Evolutionary conservation across 2,113 vertebrate species (phyloP), one percentile per base, ranked within the genome.

Genomic region (Macrotus californicus): DNA sequence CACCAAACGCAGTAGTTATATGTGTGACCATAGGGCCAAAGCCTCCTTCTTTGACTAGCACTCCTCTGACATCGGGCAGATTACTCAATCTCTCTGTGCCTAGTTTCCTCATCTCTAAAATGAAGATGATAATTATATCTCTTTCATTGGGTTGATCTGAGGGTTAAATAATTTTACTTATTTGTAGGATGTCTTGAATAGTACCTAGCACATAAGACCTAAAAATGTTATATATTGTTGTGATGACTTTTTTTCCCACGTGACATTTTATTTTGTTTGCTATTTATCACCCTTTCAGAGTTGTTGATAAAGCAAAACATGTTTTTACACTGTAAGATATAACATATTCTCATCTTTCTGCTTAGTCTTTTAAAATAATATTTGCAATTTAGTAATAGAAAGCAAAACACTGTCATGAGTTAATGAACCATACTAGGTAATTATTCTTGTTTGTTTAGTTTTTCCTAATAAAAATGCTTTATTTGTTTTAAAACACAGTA

Each of bases 401-500:
- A 94, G 67, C 56, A 81, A 95, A 94, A 19, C 22, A 75, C 16
- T 56, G 29, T 41, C 75, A 86, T 94, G 72, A 86, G 50, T 72
- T 81, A 85, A 88, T 85, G 94, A 54, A 41, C 61, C 26, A 36
- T 70, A 87, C 48, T 75, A 89, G 56, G 11, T 83, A 77, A 86
- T 93, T 94, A 89, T 89, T 96, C 84, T 93, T 76, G 15, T 52
- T 13, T 89, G 39, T 89, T 96, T 80, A 87, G 83, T 79, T 93
- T 90, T 92, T 92, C 75, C 64, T 66, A 95, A 48, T 86, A 91
- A 67, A 41, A 94, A 93, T 85, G 61, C 16, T 85, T 89, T 54
- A 76, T 82, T 89, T 96, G 75, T 81, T 95, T 86, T 87, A 82
- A 91, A 96, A 92, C 8, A 22, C 34, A 88, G 50, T 16, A 41